These are phyloP conservation scores for Phalloptychus januarius DNA, from an alignment of 2,797 vertebrate species.

Conservation along the genomic window DNA sequence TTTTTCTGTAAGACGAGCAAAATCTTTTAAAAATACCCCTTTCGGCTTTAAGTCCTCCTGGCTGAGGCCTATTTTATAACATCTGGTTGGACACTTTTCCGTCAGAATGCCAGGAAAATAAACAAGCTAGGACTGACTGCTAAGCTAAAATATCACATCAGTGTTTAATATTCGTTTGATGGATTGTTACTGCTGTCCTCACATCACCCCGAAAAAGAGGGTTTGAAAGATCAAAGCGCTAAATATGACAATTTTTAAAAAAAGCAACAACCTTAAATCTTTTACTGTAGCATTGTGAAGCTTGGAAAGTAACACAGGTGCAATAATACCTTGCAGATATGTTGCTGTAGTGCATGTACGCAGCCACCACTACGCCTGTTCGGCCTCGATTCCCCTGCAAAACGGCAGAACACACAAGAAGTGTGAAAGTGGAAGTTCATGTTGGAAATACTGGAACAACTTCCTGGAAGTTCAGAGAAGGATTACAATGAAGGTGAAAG, in stretches of 20 bases:
- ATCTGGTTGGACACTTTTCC: constrained; percentile 59
- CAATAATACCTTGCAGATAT: constrained; percentile 89
- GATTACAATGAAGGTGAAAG: neutral
- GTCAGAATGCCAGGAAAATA: constrained; percentile 48
- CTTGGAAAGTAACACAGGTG: neutral
- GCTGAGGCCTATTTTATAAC: constrained; percentile 40
- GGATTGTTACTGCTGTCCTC: constrained; percentile 38
- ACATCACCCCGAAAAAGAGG: constrained; percentile 17
- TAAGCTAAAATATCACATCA: constrained; percentile 56
- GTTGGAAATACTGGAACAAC: neutral
- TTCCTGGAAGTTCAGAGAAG: neutral
- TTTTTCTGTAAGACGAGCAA: neutral
- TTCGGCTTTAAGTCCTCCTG: constrained; percentile 30
- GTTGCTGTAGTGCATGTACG: constrained; percentile 98
- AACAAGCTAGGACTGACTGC: constrained; percentile 34
- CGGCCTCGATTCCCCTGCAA: constrained; percentile 90
- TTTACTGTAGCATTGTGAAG: neutral
- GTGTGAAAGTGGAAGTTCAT: neutral
- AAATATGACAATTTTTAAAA: constrained; percentile 67
- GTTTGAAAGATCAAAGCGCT: constrained; percentile 59
- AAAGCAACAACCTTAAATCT: neutral
- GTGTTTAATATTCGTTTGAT: constrained; percentile 50
- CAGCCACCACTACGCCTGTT: constrained; percentile 91
- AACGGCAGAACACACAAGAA: constrained; percentile 24
- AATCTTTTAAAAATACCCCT: constrained; percentile 9